These are phyloP conservation scores for Hirtodrosophila trivittata DNA, from an alignment of 2,888 invertebrate species.

Conservation along the genomic window DNA sequence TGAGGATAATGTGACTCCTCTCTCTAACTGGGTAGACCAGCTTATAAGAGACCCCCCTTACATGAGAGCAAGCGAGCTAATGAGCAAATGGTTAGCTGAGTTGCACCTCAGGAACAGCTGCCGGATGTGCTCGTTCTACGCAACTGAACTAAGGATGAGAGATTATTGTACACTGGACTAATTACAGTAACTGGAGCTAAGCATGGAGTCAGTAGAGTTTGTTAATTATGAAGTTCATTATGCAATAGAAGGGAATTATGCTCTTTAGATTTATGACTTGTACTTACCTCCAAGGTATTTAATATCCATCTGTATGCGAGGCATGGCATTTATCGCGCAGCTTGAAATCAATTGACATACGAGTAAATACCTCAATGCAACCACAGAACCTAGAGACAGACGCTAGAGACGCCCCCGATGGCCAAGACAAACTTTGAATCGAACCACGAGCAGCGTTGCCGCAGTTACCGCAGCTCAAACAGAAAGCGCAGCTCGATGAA, in stretches of 20 bases:
- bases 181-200: constrained; percentile 50
- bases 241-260: constrained; percentile 3
- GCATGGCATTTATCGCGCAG: too few relatives aligned
- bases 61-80: constrained; percentile 45
- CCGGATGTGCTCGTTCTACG: constrained; percentile 15
- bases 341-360: constrained; percentile 31
- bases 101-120: constrained; percentile 36
- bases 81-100: constrained; percentile 63
- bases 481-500: constrained; percentile 60
- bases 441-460: constrained; percentile 29
- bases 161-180: constrained; percentile 27
- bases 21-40: constrained; percentile 36
- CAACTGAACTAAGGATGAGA: constrained; percentile 20
- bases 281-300: too few relatives aligned
- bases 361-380: too few relatives aligned
- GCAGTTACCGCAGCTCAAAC: constrained; percentile 58
- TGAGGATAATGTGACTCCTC: constrained; percentile 12
- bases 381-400: too few relatives aligned
- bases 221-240: background rate
- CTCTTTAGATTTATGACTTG: background rate
- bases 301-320: too few relatives aligned
- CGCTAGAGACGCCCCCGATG: too few relatives aligned
- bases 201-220: background rate
- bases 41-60: constrained; percentile 44
- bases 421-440: constrained; percentile 61